Percentiles rank a stretch among this genome's conserved stretches.
Evolutionary conservation across 2,797 vertebrate species (phyloP).

Genomic region (Hyperoplus lanceolatus): DNA sequence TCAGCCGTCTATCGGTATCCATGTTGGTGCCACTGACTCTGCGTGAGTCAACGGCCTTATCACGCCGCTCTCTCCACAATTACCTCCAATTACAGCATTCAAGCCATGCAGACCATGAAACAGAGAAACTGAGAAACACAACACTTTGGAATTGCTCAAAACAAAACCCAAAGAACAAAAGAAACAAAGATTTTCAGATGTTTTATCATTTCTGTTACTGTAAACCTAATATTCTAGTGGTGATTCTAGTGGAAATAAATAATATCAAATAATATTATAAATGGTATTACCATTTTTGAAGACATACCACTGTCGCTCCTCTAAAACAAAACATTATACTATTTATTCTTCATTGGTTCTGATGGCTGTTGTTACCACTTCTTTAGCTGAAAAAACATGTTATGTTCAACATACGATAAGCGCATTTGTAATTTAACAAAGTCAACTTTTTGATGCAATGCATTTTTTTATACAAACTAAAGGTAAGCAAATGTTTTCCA

Average conservation of each 20-base stretch:
- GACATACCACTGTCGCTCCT: background rate
- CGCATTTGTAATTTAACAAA: slow-evolving; percentile 36
- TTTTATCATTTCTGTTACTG: background rate
- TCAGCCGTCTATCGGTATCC: slow-evolving; percentile 42
- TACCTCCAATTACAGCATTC: slow-evolving; percentile 74
- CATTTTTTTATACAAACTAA: slow-evolving; percentile 25
- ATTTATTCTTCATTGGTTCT: background rate
- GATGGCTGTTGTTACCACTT: background rate
- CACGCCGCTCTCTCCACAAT: slow-evolving; percentile 56
- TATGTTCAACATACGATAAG: slow-evolving; percentile 12
- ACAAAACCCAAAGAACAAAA: slow-evolving; percentile 37
- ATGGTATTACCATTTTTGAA: background rate
- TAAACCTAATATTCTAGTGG: background rate
- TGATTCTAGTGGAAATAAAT: background rate
- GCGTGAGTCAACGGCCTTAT: slow-evolving; percentile 71
- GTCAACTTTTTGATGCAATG: background rate
- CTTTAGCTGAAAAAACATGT: slow-evolving; percentile 1
- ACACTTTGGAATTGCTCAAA: slow-evolving; percentile 34
- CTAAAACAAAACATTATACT: background rate
- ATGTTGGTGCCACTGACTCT: slow-evolving; percentile 61
- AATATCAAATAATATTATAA: background rate
- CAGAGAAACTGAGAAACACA: slow-evolving; percentile 50
- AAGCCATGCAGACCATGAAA: slow-evolving; percentile 52
- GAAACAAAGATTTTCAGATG: slow-evolving; percentile 3
- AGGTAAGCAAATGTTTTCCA: slow-evolving; percentile 35